Evolutionary conservation across 1,140 invertebrate species (phyloP).

Genomic region (Drosophila cardini): DNA sequence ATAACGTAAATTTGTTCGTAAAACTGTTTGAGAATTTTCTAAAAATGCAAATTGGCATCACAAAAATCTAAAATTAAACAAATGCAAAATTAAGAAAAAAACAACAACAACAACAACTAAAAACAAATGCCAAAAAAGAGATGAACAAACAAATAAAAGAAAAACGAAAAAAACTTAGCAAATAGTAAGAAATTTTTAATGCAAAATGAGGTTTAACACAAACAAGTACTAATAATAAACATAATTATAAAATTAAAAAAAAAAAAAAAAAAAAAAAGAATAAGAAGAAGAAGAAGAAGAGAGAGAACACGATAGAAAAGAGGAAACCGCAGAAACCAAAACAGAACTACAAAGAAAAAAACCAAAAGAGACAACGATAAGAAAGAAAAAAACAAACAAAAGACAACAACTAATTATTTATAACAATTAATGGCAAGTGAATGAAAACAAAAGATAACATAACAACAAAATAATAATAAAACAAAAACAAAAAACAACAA

Average conservation of each 20-base stretch:
- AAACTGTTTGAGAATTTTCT: slow-evolving; percentile 64
- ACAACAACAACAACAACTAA: slow-evolving; percentile 27
- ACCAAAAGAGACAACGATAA: slow-evolving; percentile 45
- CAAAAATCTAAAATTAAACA: slow-evolving; percentile 66
- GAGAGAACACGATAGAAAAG: slow-evolving; percentile 11
- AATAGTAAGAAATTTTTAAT: slow-evolving; percentile 75
- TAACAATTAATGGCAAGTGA: slow-evolving; percentile 50
- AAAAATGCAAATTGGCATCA: slow-evolving; percentile 62
- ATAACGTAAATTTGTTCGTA: slow-evolving; percentile 48
- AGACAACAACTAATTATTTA: slow-evolving; percentile 56
- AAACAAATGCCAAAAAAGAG: slow-evolving; percentile 37
- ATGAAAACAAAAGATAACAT: slow-evolving; percentile 38
- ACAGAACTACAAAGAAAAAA: slow-evolving; percentile 17
- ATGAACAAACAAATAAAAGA: slow-evolving; percentile 45
- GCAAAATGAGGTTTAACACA: slow-evolving; percentile 29
- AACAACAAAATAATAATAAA: slow-evolving; percentile 35
- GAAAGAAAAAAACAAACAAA: slow-evolving; percentile 29
- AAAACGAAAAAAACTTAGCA: slow-evolving; percentile 62
- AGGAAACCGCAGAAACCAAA: slow-evolving; percentile 22
- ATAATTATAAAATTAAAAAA: slow-evolving; percentile 11
- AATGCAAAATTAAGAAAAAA: slow-evolving; percentile 47
- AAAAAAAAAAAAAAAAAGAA: slow-evolving; percentile 34
- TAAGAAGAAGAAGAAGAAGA: too few relatives aligned
- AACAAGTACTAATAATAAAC: slow-evolving; percentile 30
- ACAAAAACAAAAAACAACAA: slow-evolving; percentile 29